Conservation (phyloP, 1,140 invertebrate species). For the Cyclina sinensis region DNA sequence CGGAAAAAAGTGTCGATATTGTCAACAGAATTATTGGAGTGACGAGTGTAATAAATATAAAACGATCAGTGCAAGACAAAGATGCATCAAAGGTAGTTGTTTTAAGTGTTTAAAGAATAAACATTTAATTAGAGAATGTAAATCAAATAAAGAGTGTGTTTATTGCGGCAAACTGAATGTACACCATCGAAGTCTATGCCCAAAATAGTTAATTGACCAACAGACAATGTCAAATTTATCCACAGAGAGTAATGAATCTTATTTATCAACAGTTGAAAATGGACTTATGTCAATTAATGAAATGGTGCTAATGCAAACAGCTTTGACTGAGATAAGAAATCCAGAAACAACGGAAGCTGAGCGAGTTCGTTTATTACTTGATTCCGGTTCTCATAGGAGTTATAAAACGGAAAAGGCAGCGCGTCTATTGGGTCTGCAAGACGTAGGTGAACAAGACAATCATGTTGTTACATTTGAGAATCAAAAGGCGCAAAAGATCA, state of each 20-base stretch:
- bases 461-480: conserved; percentile 5
- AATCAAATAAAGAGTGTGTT: conserved; percentile 6
- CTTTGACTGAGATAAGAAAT: neutral
- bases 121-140: neutral
- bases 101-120: conserved; percentile 24
- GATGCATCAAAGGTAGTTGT: neutral
- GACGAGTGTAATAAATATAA: conserved; percentile 35
- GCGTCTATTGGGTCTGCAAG: neutral
- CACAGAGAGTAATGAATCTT: neutral
- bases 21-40: conserved; percentile 12
- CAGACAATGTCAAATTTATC: neutral
- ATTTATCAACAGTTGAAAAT: neutral
- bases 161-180: conserved; percentile 30
- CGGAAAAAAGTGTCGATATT: conserved; percentile 17
- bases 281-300: conserved; percentile 18
- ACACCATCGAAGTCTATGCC: conserved; percentile 46
- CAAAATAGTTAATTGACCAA: conserved; percentile 1
- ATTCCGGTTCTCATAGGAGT: conserved; percentile 14
- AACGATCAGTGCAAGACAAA: conserved; percentile 20
- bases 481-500: neutral
- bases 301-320: conserved; percentile 55
- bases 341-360: neutral
- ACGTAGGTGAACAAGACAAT: conserved; percentile 15
- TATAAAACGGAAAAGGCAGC: neutral
- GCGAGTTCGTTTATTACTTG: neutral